phyloP scores from a whole-genome alignment of 2,888 invertebrate species.

The Philhelius pedissequus region DNA sequence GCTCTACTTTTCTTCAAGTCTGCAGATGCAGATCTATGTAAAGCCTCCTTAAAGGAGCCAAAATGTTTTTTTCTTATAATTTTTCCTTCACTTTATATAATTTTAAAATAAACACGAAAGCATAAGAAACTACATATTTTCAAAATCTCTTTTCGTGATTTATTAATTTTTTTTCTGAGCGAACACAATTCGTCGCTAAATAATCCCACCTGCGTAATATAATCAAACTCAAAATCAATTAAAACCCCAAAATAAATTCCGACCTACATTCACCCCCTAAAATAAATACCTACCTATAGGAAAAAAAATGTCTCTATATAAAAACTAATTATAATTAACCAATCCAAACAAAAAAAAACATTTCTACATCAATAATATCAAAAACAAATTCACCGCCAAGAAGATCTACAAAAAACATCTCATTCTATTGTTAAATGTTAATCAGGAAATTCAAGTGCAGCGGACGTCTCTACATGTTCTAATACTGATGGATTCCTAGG shows the following conservation, averaged over 20 bases:
- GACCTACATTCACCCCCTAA: constrained; percentile 41
- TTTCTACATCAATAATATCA: background rate
- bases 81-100: too few species aligned
- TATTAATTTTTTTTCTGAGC: background rate
- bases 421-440: constrained; percentile 26
- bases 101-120: too few species aligned
- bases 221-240: constrained; percentile 13
- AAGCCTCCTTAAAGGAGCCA: too few species aligned
- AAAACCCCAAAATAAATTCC: constrained; percentile 4
- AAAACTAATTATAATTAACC: constrained; percentile 43
- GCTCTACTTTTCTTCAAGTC: too few species aligned
- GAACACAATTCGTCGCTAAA: background rate
- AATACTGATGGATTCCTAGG: constrained; percentile 61
- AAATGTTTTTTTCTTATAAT: too few species aligned
- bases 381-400: background rate
- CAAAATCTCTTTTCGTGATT: too few species aligned
- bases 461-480: constrained; percentile 1
- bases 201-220: constrained; percentile 14
- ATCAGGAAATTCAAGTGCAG: constrained; percentile 62
- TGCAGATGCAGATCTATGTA: too few species aligned
- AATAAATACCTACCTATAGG: background rate
- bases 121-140: too few species aligned
- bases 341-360: background rate
- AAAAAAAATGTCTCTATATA: constrained; percentile 18
- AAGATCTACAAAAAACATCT: background rate